Conservation (phyloP, 2,888 invertebrate genomes). For the Drosophila paracracens region DNA sequence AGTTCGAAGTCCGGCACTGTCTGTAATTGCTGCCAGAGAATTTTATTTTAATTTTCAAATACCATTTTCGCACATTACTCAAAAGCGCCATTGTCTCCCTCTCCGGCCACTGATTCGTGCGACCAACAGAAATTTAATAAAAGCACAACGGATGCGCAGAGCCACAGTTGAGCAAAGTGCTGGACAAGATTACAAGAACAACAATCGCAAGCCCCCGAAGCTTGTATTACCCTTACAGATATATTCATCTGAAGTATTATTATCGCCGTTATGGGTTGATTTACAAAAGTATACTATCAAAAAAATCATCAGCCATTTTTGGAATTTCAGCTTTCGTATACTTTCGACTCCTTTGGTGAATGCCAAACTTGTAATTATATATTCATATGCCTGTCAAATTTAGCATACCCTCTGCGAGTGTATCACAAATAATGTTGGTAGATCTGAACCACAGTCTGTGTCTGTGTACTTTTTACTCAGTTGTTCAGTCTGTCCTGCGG, state of each 20-base stretch:
- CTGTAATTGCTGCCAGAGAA: conserved; percentile 57
- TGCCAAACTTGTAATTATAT: background rate
- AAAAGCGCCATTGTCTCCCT: conserved; percentile 40
- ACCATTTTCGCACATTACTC: conserved; percentile 55
- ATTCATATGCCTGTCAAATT: background rate
- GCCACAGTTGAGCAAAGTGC: conserved; percentile 17
- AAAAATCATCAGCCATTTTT: background rate
- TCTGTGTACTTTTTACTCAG: conserved; percentile 15
- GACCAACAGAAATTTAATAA: conserved; percentile 44
- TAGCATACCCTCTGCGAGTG: background rate
- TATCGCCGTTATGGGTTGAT: background rate
- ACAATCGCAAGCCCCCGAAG: conserved; percentile 4
- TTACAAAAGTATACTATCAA: background rate
- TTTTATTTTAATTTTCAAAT: conserved; percentile 62
- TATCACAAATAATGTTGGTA: background rate
- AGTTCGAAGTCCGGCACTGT: conserved; percentile 12
- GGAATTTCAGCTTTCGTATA: background rate
- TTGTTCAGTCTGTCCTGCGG: conserved; percentile 44
- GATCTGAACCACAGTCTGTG: conserved; percentile 3
- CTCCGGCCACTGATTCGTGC: conserved; percentile 4
- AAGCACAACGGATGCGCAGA: conserved; percentile 30
- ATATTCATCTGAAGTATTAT: conserved; percentile 1
- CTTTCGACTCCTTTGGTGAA: background rate
- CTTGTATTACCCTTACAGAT: conserved; percentile 5
- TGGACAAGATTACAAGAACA: conserved; percentile 27